Conservation (phyloP, 2,797 vertebrate species). For the Platalea minor region DNA sequence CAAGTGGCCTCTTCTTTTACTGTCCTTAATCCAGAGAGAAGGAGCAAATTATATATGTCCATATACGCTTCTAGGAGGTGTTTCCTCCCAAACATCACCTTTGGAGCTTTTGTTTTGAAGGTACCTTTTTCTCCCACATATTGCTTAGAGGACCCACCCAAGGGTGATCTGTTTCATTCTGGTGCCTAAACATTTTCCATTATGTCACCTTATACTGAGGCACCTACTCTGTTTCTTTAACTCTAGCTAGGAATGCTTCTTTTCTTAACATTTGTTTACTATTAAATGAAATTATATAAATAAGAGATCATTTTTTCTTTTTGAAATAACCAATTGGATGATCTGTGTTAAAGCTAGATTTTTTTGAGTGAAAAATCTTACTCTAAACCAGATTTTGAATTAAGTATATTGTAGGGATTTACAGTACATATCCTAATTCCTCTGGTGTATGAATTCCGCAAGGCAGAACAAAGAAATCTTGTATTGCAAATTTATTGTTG, state of each 20-base stretch:
- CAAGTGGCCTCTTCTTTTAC: not conserved
- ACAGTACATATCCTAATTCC: not conserved
- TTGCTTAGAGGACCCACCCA: not conserved
- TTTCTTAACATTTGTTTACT: not conserved
- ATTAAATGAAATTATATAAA: not conserved
- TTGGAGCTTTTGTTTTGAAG: not conserved
- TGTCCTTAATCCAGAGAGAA: not conserved
- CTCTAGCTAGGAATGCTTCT: not conserved
- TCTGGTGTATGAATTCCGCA: not conserved
- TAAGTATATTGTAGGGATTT: not conserved
- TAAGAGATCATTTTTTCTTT: not conserved
- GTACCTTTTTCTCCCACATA: not conserved
- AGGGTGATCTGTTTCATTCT: not conserved
- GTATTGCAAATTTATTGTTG: not conserved
- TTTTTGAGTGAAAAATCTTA: not conserved
- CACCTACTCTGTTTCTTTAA: not conserved
- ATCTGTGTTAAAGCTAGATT: not conserved
- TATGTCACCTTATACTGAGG: not conserved
- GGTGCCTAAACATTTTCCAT: not conserved
- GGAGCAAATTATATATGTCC: not conserved
- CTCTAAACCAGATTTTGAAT: not conserved
- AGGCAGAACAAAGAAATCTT: not conserved
- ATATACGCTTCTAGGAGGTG: not conserved
- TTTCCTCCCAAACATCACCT: not conserved
- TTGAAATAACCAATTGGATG: not conserved